Conservation (phyloP, 1,140 invertebrate genomes). For the Drosophila bocki region DNA sequence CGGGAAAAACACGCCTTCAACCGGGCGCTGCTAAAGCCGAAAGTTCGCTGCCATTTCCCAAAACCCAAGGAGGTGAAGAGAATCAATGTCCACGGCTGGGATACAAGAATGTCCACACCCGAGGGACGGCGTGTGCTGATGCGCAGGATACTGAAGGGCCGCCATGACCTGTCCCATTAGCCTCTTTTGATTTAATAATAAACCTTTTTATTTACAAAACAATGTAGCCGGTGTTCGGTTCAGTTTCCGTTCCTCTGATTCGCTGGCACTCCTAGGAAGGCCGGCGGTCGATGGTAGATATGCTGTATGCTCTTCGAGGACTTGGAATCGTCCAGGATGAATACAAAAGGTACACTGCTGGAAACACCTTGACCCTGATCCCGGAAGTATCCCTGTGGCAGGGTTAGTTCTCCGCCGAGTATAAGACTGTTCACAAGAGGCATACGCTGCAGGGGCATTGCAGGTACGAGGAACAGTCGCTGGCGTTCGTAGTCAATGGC, state of each 20-base stretch:
- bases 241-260: conserved; percentile 4
- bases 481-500: conserved; percentile 58
- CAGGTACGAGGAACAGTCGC: conserved; percentile 66
- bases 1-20: conserved; percentile 77
- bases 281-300: conserved; percentile 63
- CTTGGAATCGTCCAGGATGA: conserved; percentile 60
- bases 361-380: conserved; percentile 62
- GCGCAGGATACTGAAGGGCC: conserved; percentile 91
- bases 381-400: conserved; percentile 70
- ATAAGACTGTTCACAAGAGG: conserved; percentile 63
- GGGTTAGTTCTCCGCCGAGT: conserved; percentile 59
- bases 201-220: conserved; percentile 42
- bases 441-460: conserved; percentile 42
- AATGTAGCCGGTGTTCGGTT: neutral
- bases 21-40: conserved; percentile 76
- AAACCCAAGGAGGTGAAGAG: conserved; percentile 89
- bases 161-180: conserved; percentile 90
- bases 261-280: conserved; percentile 38
- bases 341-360: conserved; percentile 68
- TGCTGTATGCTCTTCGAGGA: conserved; percentile 77
- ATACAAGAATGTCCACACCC: conserved; percentile 88
- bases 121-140: conserved; percentile 89
- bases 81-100: conserved; percentile 89
- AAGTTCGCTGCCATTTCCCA: conserved; percentile 89
- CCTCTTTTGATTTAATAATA: conserved; percentile 21